Percentiles rank a stretch among this genome's conserved stretches.
Evolutionary conservation across 30 jellyfish, hydroid and myxozoan genomes (phyloP).

Genomic region (Cassiopea andromeda): DNA sequence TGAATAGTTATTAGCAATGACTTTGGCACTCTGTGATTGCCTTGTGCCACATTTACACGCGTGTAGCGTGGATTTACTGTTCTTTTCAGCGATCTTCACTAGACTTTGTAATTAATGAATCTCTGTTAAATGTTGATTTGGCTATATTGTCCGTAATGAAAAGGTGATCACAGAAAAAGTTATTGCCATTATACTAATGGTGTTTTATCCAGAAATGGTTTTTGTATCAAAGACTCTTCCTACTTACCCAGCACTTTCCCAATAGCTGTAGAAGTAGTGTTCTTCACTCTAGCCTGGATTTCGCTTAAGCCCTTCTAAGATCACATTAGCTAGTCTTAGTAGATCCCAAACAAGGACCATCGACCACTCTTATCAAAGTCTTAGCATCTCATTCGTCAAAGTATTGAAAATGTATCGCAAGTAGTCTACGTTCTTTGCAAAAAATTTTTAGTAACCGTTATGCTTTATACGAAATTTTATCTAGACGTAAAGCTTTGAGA

Average conservation of each 20-base stretch:
- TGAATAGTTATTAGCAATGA: not conserved
- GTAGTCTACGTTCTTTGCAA: not conserved
- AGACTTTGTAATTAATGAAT: too few relatives aligned
- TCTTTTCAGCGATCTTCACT: too few relatives aligned
- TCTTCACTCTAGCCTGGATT: not conserved
- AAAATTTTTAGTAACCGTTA: not conserved
- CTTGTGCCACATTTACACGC: too few relatives aligned
- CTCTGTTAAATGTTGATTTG: not conserved
- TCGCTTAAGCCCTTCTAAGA: too few relatives aligned
- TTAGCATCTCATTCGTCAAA: not conserved
- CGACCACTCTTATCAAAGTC: not conserved
- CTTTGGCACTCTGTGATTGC: not conserved
- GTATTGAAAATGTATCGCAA: not conserved
- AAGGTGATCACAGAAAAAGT: not conserved
- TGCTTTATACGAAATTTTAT: constrained; percentile 23
- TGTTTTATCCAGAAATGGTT: not conserved
- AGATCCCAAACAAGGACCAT: too few relatives aligned
- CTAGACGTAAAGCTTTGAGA: constrained; percentile 24
- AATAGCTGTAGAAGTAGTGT: not conserved
- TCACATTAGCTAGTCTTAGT: too few relatives aligned
- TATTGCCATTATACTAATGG: constrained; percentile 1
- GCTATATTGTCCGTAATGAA: not conserved
- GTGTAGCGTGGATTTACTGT: too few relatives aligned
- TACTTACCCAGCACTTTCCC: not conserved
- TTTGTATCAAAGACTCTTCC: constrained; percentile 14